Evolutionary conservation across 2,888 invertebrate genomes (phyloP), one percentile per base, ranked within the genome.

Genomic region (Heliconius sara): DNA sequence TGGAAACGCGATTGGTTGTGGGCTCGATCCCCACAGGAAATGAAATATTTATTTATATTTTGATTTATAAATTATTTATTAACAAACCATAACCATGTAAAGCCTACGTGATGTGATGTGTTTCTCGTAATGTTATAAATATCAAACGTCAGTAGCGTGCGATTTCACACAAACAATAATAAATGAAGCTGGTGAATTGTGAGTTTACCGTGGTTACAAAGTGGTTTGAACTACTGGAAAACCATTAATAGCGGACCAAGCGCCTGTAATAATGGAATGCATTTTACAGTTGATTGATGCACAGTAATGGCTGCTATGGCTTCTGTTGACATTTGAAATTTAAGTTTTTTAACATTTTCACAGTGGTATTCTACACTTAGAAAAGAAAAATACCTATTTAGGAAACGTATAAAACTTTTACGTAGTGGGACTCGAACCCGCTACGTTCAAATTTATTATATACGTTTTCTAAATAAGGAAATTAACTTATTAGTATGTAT

Each of bases 201-300:
- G 25, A 47, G 43, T 47, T 70, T 19, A 70, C 43, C 1, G 39
- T n/a, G n/a, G 25, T 34, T 27, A 75, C 75, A 65, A 27, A 60
- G 65, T 65, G 43, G 39, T n/a, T 43, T 39, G 19, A 65, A 60
- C 13, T 63, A 65, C 43, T 39, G 63, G 74, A n/a, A 57, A 73
- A 75, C 34, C 43, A 65, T 75, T 65, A 75, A 27, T 63, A 65
- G 27, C 25, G 43, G 12, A 22, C 27, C 57, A 57, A 74, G 27
- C 22, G 65, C 25, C 27, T 39, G 65, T 30, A 65, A 34, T 80
- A 80, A 78, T 80, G 80, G 67, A 79, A 73, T 80, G 76, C 80
- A 78, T 78, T 79, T 78, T 73, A 75, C 71, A 76, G 68, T 71
- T 79, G 77, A 81, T 81, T 76, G 80, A 81, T 76, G 78, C 67